Evolutionary conservation across 2,113 vertebrate species (phyloP).

Genomic region (Microtus montanus): DNA sequence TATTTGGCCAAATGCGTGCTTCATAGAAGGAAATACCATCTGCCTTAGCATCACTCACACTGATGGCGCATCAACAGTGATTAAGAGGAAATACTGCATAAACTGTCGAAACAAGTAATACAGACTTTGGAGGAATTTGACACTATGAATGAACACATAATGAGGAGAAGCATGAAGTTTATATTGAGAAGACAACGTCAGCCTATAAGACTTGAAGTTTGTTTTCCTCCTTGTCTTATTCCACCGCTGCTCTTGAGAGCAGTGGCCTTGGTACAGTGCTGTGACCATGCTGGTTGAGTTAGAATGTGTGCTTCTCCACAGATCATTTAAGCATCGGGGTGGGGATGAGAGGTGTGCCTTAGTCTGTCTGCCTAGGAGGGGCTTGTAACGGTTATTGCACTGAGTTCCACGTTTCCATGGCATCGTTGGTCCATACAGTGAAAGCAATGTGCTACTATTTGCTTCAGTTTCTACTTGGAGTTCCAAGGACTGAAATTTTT

Average conservation of each 20-base stretch:
- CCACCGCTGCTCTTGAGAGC: background rate
- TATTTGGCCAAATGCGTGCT: background rate
- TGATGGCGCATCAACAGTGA: constrained; percentile 8
- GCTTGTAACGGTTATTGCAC: background rate
- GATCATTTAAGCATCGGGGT: background rate
- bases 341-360: background rate
- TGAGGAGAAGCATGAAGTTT: constrained; percentile 10
- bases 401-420: background rate
- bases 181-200: constrained; percentile 42
- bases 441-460: background rate
- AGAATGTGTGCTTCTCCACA: background rate
- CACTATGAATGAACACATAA: background rate
- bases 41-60: constrained; percentile 35
- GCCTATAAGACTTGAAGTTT: background rate
- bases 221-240: background rate
- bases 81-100: constrained; percentile 15
- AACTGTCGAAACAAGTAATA: background rate
- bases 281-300: background rate
- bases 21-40: constrained; percentile 22
- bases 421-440: background rate
- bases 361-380: background rate
- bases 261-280: background rate
- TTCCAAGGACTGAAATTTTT: constrained; percentile 37
- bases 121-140: background rate
- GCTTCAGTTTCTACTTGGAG: background rate